Percentiles rank a stretch among this genome's conserved stretches.
Conservation (phyloP, 2,797 vertebrate species). For the Darevskia mixta region DNA sequence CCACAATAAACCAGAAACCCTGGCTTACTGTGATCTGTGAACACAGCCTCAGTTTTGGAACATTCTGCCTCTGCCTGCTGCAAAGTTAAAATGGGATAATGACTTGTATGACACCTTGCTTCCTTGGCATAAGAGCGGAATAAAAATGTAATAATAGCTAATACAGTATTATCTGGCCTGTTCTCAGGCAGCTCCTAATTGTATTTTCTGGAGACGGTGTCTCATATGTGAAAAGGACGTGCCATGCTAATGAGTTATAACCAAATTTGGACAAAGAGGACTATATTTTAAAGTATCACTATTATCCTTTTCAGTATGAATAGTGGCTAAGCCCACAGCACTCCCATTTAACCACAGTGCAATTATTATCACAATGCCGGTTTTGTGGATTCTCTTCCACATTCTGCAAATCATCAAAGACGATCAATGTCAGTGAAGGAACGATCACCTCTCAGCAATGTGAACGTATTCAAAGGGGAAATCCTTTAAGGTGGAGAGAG, state of each 20-base stretch:
- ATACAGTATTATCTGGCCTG: too few relatives aligned
- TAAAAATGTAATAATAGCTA: too few relatives aligned
- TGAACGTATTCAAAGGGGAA: constrained; percentile 63
- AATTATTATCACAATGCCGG: constrained; percentile 41
- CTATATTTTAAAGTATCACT: background rate
- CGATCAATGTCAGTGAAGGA: constrained; percentile 43
- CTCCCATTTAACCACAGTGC: background rate
- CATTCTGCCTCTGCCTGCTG: too few relatives aligned
- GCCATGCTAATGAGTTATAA: background rate
- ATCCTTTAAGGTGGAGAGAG: constrained; percentile 68
- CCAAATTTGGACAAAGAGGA: background rate
- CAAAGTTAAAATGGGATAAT: too few relatives aligned
- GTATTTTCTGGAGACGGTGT: background rate
- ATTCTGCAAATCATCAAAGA: constrained; percentile 46
- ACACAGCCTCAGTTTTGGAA: too few relatives aligned
- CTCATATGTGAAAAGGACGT: background rate
- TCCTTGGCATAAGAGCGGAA: too few relatives aligned
- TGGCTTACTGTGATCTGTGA: too few relatives aligned
- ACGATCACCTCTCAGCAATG: constrained; percentile 15
- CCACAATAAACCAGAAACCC: too few relatives aligned
- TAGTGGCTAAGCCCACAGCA: background rate
- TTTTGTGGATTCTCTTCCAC: constrained; percentile 31
- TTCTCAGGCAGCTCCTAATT: too few relatives aligned
- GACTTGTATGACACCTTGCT: too few relatives aligned
- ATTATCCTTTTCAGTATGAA: background rate